Evolutionary conservation across 2,888 invertebrate genomes (phyloP).

Genomic region (Celastrina argiolus): DNA sequence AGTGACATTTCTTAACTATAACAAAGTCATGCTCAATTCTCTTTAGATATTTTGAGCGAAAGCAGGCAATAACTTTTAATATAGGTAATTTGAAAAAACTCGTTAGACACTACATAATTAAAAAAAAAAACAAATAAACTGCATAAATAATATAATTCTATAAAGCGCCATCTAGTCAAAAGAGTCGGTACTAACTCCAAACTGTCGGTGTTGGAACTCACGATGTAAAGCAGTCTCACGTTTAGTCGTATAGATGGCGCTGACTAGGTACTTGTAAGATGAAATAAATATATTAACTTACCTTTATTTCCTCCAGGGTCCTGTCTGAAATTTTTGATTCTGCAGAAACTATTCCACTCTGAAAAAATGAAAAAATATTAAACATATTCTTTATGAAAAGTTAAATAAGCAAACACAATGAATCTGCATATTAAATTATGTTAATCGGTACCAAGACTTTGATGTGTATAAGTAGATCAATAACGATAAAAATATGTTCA

Average conservation of each 20-base stretch:
- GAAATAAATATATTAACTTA: slow-evolving; percentile 31
- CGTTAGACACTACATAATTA: too few species aligned
- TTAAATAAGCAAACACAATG: not conserved
- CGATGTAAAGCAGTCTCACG: not conserved
- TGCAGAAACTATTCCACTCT: slow-evolving; percentile 60
- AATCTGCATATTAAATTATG: not conserved
- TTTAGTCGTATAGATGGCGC: slow-evolving; percentile 42
- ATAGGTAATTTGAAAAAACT: too few species aligned
- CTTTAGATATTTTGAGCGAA: too few species aligned
- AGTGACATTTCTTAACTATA: too few species aligned
- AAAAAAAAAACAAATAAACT: too few species aligned
- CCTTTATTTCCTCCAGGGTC: slow-evolving; percentile 71
- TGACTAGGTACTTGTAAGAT: slow-evolving; percentile 24
- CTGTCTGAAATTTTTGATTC: slow-evolving; percentile 63
- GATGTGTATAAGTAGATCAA: not conserved
- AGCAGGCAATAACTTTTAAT: too few species aligned
- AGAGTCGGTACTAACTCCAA: not conserved
- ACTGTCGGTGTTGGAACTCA: not conserved
- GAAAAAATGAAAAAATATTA: slow-evolving; percentile 39
- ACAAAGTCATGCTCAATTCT: too few species aligned
- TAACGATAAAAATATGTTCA: not conserved
- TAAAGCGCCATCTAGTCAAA: slow-evolving; percentile 24
- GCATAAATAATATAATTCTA: not conserved
- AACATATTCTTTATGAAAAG: too few species aligned
- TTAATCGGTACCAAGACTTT: not conserved